Conservation (phyloP, 2,113 vertebrate genomes). For the Microtus richardsoni region DNA sequence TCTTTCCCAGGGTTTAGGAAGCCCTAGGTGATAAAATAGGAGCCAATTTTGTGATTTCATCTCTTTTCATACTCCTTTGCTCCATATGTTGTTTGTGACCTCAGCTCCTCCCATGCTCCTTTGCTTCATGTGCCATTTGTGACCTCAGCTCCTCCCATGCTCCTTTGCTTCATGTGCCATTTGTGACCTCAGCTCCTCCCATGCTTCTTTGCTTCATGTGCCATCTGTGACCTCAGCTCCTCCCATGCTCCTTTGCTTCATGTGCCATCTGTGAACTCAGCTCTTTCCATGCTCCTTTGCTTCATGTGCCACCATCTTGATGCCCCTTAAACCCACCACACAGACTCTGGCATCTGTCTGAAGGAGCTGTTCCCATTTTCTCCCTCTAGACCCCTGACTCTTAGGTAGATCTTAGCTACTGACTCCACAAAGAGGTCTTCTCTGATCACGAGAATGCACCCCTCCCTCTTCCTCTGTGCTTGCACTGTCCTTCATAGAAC, state of each 20-base stretch:
- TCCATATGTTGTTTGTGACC: not conserved
- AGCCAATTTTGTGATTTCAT: not conserved
- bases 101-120: not conserved
- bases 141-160: no score
- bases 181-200: not conserved
- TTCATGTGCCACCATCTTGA: not conserved
- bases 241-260: not conserved
- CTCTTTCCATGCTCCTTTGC: not conserved
- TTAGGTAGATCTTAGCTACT: not conserved
- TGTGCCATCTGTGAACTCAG: not conserved
- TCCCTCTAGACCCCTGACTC: not conserved
- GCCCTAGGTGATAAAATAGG: not conserved
- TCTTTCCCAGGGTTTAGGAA: not conserved
- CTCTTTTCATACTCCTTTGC: not conserved
- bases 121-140: no score
- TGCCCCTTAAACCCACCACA: not conserved
- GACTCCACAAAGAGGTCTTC: not conserved
- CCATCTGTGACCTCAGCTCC: not conserved
- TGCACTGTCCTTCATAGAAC: not conserved
- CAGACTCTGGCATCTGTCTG: not conserved
- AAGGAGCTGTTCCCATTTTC: not conserved
- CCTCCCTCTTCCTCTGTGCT: not conserved
- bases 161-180: not conserved
- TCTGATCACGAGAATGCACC: not conserved
- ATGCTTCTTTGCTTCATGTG: not conserved